These are phyloP conservation scores for Caenorhabditis briggsae DNA, from an alignment of 1,140 invertebrate genomes.

Conservation along the genomic window DNA sequence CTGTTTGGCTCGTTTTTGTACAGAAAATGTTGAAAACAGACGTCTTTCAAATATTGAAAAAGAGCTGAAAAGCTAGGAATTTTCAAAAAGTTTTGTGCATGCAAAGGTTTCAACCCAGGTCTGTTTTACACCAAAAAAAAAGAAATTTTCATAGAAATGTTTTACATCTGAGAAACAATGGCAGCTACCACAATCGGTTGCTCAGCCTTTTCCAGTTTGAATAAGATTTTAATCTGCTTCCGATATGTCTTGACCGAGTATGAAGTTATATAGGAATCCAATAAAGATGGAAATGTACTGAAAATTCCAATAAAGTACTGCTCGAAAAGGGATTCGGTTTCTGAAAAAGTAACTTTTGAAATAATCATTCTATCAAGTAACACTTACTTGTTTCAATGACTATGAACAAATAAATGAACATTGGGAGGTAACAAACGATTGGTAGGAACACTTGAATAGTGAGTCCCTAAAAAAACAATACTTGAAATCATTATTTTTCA, in stretches of 20 bases:
- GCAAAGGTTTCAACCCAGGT: too few species aligned
- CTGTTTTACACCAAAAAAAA: too few species aligned
- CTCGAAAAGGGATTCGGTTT: not conserved
- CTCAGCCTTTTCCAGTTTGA: not conserved
- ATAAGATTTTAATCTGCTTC: not conserved
- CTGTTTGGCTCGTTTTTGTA: too few species aligned
- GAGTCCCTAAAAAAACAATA: constrained; percentile 5
- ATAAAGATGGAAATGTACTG: not conserved
- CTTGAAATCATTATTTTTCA: not conserved
- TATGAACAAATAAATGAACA: not conserved
- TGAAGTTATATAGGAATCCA: not conserved
- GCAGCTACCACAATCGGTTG: not conserved
- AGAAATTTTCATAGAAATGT: too few species aligned
- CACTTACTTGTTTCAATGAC: not conserved
- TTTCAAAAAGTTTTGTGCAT: too few species aligned
- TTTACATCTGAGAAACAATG: not conserved
- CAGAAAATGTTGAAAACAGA: too few species aligned
- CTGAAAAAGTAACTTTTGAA: not conserved
- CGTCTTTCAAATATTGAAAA: too few species aligned
- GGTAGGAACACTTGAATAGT: constrained; percentile 9
- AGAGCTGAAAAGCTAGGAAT: too few species aligned
- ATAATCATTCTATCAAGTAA: not conserved
- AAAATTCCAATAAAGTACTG: constrained; percentile 1
- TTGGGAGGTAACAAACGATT: not conserved
- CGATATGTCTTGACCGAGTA: not conserved